Evolutionary conservation across 2,113 vertebrate species (phyloP), one percentile per base, ranked within the genome.

Genomic region (Nyctereutes procyonoides): DNA sequence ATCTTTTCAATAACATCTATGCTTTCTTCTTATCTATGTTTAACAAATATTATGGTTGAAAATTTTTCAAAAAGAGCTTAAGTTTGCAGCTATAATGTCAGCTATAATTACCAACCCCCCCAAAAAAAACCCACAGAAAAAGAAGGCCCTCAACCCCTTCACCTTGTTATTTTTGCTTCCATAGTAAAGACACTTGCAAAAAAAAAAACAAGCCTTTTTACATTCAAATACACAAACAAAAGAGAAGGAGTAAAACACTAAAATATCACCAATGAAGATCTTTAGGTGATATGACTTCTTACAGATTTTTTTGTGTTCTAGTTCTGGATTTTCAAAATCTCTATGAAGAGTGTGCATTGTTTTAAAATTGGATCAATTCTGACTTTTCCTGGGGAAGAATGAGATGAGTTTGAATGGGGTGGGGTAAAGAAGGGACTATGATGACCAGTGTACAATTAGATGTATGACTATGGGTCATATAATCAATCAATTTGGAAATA

Each of bases 241-340:
- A 71, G n/a, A 67, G 32, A 69, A 71, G 12, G 48, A 48, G 51
- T 5, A 48, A 79, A 79, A 85, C 19, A 28, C 20, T 26, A 71
- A 76, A 91, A 86, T 53, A 53, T 77, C 48, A 65, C 51, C 53
- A 69, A 17, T 62, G 62, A 67, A 84, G 19, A 60, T 60, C 58
- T 69, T 73, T 89, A 81, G 43, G 51, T 82, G 20, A 43, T 83
- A 38, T 60, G 8, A 51, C 19, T 91, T 32, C 51, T 16, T 22
- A 12, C 16, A 9, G 2, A 51, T 22, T 60, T 56, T 56, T 32
- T 67, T 67, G 60, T 73, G 60, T 79, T 67, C 60, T 24, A 79
- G 16, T 90, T 86, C 26, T 53, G 62, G 14, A n/a, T 95, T 92
- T 80, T 92, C 82, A 86, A 60, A 89, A 43, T 55, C 43, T 94